A percentile compares a stretch with the other conserved stretches of the same genome.
phyloP scores from a whole-genome alignment of 2,888 invertebrate genomes.

The Xanthia togata region DNA sequence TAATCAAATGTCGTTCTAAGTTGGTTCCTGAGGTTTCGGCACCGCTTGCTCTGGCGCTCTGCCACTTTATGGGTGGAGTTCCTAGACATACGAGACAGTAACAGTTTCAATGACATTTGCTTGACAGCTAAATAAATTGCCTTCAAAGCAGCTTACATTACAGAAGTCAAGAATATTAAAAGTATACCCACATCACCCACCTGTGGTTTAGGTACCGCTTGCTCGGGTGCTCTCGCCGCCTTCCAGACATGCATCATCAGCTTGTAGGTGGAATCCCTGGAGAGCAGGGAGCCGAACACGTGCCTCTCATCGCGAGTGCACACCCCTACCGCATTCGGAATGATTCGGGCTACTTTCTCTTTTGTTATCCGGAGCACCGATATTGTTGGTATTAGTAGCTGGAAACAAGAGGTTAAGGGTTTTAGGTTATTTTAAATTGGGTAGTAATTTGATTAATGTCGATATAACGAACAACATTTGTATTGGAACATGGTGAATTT shows the following conservation, averaged over 20 bases:
- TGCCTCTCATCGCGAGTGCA: slow-evolving; percentile 96
- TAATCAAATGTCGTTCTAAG: neutral
- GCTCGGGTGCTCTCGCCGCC: slow-evolving; percentile 89
- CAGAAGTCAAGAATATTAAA: neutral
- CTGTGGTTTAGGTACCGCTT: slow-evolving; percentile 81
- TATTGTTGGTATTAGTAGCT: slow-evolving; percentile 96
- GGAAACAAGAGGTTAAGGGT: slow-evolving; percentile 70
- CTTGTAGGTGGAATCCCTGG: slow-evolving; percentile 96
- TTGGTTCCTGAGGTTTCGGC: slow-evolving; percentile 72
- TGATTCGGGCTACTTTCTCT: slow-evolving; percentile 97
- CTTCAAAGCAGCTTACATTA: too few species aligned
- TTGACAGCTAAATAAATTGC: too few species aligned
- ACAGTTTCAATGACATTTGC: too few species aligned
- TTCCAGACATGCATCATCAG: slow-evolving; percentile 97
- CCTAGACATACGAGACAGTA: slow-evolving; percentile 94
- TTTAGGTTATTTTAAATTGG: neutral
- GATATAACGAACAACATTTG: too few species aligned
- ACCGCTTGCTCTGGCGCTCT: slow-evolving; percentile 84
- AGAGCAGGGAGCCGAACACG: slow-evolving; percentile 97
- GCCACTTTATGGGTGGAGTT: slow-evolving; percentile 96
- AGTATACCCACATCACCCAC: slow-evolving; percentile 65
- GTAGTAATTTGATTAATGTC: neutral
- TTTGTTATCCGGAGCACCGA: slow-evolving; percentile 97
- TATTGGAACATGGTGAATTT: too few species aligned
- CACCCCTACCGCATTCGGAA: slow-evolving; percentile 98